Conservation (phyloP, 2,797 vertebrate genomes). For the Eurystomus glaucurus region DNA sequence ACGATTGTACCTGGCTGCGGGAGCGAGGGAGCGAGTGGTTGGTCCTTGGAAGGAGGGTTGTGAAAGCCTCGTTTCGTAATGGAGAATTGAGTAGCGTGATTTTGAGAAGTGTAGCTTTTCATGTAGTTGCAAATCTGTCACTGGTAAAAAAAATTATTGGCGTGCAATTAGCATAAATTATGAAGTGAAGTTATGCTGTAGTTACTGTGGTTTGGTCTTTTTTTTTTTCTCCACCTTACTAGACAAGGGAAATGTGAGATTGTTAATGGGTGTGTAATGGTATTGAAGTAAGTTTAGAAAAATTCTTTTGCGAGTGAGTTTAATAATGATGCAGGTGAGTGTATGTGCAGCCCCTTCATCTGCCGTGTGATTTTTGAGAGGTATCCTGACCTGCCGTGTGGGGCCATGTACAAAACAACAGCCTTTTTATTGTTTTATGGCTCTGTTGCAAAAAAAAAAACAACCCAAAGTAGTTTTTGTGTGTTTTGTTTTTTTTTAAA, state of each 20-base stretch:
- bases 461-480: no score
- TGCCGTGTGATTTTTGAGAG: neutral
- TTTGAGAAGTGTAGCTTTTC: neutral
- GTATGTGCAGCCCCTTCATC: conserved; percentile 1
- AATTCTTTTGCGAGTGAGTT: neutral
- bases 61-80: neutral
- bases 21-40: neutral
- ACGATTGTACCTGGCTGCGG: neutral
- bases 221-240: neutral
- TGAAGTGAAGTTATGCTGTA: neutral
- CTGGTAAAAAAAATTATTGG: neutral
- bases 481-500: neutral
- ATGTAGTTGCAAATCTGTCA: neutral
- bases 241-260: neutral
- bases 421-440: neutral
- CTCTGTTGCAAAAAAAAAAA: neutral
- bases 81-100: neutral
- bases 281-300: neutral
- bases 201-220: neutral
- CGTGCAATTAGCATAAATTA: neutral
- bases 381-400: neutral
- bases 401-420: neutral
- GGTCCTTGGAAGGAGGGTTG: neutral
- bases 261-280: neutral
- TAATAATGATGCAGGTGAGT: neutral